These are phyloP conservation scores for Arvicola amphibius DNA, from an alignment of 2,797 vertebrate genomes.

Conservation along the genomic window DNA sequence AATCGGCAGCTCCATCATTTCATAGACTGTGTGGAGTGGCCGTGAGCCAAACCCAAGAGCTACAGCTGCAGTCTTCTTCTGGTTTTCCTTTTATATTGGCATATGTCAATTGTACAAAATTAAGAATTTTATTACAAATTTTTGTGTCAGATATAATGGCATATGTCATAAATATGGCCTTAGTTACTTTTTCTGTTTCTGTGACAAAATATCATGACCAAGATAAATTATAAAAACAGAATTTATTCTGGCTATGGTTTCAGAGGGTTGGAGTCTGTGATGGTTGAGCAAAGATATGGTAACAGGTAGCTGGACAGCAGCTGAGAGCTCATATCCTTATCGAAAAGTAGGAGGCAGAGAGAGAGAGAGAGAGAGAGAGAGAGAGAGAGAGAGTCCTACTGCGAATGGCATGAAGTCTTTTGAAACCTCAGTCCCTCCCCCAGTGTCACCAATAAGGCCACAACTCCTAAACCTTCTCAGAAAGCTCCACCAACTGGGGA, in stretches of 20 bases:
- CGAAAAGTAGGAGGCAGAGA: not conserved
- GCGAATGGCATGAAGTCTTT: not conserved
- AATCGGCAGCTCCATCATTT: not conserved
- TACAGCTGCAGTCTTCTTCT: not conserved
- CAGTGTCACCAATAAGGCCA: not conserved
- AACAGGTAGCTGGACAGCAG: not conserved
- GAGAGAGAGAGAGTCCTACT: not conserved
- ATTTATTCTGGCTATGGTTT: not conserved
- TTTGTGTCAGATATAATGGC: not conserved
- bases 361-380: not conserved
- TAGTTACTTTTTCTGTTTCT: not conserved
- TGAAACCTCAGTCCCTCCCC: not conserved
- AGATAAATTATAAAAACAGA: not conserved
- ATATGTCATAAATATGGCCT: not conserved
- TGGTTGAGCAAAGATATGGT: not conserved
- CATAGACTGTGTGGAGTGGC: not conserved
- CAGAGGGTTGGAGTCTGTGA: not conserved
- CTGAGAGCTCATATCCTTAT: not conserved
- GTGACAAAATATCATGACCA: not conserved
- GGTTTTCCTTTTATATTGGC: not conserved
- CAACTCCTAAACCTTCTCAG: not conserved
- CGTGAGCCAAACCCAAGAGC: not conserved
- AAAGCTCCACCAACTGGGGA: not conserved
- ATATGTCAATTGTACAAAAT: not conserved
- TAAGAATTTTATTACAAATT: not conserved